Base-by-base conservation (phyloP, 2,113 vertebrate genomes). In the Nibea coibor region DNA sequence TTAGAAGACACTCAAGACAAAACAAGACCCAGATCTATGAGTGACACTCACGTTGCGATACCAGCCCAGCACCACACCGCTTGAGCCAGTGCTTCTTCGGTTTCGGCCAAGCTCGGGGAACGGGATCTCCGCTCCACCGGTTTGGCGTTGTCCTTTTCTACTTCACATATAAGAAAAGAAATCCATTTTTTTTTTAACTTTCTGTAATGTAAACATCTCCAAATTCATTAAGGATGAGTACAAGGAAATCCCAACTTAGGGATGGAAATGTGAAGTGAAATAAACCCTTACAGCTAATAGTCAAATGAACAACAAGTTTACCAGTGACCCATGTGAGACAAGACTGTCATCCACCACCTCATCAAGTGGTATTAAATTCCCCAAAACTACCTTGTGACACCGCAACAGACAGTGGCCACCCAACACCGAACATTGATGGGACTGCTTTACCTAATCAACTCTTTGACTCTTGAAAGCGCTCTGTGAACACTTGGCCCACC, bases 51-150 rank as follows among this genome's bases (percentile, higher is more conserved):
- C 98, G 94, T 96, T 88, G 96, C 85, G 24, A 99, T 93, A 47
- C 97, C 98, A 1, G 94, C 91, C 62, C 96, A 98, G 59, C 95
- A 93, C 97, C 97, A 99, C 53, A 97, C 96, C 0, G 95, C 96
- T 66, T 97, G 96, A 5, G 95, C 95, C 51, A 99, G 90, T 24
- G 95, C 90, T 78, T 95, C 95, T 75, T 97, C 96, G 0, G 95
- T 97, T 75, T 98, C 97, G 0, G 95, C 95, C 80, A 97, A 91
- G 78, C 95, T 94, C 11, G 92, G 92, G 10, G 91, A 24, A 0
- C 88, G 88, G 19, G 84, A 74, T 42, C 71, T 86, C 78, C 3
- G 84, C 19, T 4, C 53, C 1, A 35, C 24, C 0, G 31, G 35
- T 4, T 70, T 80, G 57, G 81, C 83, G 39, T 39, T 71, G 22